These are phyloP conservation scores for Arrhopalites spinosus DNA, from an alignment of 2,888 invertebrate species.

Conservation along the genomic window DNA sequence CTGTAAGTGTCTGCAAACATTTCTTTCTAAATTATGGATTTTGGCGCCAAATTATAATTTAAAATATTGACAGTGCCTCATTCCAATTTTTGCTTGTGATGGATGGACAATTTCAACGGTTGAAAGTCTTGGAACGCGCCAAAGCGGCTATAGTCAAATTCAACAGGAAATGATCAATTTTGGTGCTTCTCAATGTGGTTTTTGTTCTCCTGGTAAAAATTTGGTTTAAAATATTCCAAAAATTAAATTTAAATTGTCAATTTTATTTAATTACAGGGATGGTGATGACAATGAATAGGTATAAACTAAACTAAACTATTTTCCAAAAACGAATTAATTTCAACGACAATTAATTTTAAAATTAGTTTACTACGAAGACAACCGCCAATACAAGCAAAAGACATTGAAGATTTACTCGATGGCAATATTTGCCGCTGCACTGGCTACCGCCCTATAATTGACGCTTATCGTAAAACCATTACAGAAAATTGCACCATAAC, in stretches of 20 bases:
- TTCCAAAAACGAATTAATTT: not conserved
- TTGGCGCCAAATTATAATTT: not conserved
- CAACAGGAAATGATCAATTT: conserved; percentile 59
- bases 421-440: conserved; percentile 73
- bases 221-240: too few species aligned
- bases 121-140: conserved; percentile 59
- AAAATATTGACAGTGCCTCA: conserved; percentile 59
- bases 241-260: too few species aligned
- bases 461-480: conserved; percentile 66
- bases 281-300: conserved; percentile 60
- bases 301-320: not conserved
- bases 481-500: too few species aligned
- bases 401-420: conserved; percentile 73
- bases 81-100: conserved; percentile 59
- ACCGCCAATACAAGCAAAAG: too few species aligned
- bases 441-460: conserved; percentile 72
- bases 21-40: not conserved
- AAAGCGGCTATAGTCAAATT: conserved; percentile 59
- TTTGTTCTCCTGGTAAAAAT: conserved; percentile 59
- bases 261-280: conserved; percentile 53
- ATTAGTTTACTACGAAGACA: too few species aligned
- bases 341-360: not conserved
- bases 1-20: conserved; percentile 59
- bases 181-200: conserved; percentile 61
- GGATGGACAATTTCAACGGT: conserved; percentile 60